These are phyloP conservation scores for Lagocephalus sceleratus DNA, from an alignment of 2,797 vertebrate genomes.

Conservation along the genomic window DNA sequence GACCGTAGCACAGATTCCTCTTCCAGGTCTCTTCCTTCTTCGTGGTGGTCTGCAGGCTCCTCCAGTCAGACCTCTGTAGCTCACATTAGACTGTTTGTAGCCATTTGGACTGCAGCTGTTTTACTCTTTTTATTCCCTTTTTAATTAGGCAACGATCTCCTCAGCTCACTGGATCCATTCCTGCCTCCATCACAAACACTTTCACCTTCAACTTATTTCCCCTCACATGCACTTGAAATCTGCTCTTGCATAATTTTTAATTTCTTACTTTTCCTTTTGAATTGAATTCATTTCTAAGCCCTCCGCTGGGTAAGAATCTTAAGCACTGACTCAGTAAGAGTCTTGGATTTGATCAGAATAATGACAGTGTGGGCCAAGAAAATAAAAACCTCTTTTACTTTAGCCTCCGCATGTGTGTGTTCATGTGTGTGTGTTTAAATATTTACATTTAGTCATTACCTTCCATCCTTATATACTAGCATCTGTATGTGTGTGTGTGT, in stretches of 20 bases:
- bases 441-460: too few species aligned
- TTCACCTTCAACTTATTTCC: conserved; percentile 34
- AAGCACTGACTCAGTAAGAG: conserved; percentile 48
- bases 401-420: conserved; percentile 3
- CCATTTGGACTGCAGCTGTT: background rate
- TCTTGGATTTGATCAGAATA: conserved; percentile 58
- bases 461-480: too few species aligned
- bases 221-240: conserved; percentile 24
- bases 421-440: too few species aligned
- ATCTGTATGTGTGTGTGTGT: too few species aligned
- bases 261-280: conserved; percentile 46
- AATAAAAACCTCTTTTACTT: conserved; percentile 29
- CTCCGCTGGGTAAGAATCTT: conserved; percentile 51
- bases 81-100: background rate
- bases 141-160: background rate
- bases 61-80: background rate
- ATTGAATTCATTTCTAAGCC: conserved; percentile 54
- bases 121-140: background rate
- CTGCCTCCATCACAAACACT: conserved; percentile 18
- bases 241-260: conserved; percentile 31
- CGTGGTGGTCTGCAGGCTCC: too few species aligned
- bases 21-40: too few species aligned
- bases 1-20: too few species aligned
- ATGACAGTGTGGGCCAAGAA: conserved; percentile 42
- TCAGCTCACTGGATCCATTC: background rate